These are phyloP conservation scores for Drosophila ercepeae DNA, from an alignment of 1,140 invertebrate genomes.

Conservation along the genomic window DNA sequence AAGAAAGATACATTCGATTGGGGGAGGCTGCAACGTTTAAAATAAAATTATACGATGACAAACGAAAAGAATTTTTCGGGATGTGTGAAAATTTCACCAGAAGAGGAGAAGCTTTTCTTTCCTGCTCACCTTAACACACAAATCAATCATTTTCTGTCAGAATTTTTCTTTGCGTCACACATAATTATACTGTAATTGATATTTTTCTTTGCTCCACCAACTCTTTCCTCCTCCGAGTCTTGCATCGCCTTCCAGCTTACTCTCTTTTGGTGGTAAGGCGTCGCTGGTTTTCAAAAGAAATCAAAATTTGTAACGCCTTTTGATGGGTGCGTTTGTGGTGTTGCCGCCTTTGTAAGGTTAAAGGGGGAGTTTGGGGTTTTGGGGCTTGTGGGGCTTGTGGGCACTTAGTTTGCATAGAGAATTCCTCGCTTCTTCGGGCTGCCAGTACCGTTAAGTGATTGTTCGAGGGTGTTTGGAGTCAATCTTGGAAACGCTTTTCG, in stretches of 20 bases:
- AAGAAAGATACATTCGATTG: neutral
- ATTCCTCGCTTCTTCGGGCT: slow-evolving; percentile 45
- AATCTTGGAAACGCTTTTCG: slow-evolving; percentile 38
- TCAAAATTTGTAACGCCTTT: slow-evolving; percentile 81
- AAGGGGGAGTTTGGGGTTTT: slow-evolving; percentile 14
- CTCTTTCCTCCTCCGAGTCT: neutral
- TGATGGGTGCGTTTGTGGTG: slow-evolving; percentile 65
- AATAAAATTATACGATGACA: slow-evolving; percentile 78
- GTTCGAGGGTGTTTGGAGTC: slow-evolving; percentile 38
- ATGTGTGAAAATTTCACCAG: slow-evolving; percentile 55
- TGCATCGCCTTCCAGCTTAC: slow-evolving; percentile 19
- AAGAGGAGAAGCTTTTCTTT: slow-evolving; percentile 38
- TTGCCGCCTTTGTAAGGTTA: slow-evolving; percentile 35
- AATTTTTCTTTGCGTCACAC: slow-evolving; percentile 67
- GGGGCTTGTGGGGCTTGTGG: slow-evolving; percentile 21
- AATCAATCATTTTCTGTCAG: slow-evolving; percentile 78
- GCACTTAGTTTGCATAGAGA: slow-evolving; percentile 78
- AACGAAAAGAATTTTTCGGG: slow-evolving; percentile 67
- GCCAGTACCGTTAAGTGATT: slow-evolving; percentile 60
- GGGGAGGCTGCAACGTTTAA: slow-evolving; percentile 58
- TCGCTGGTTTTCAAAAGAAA: slow-evolving; percentile 77
- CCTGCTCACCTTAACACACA: slow-evolving; percentile 45
- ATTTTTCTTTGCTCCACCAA: slow-evolving; percentile 43
- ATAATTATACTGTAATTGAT: slow-evolving; percentile 82
- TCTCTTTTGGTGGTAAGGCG: slow-evolving; percentile 39